phyloP scores from a whole-genome alignment of 1,140 invertebrate genomes.

The Drosophila ambigua region DNA sequence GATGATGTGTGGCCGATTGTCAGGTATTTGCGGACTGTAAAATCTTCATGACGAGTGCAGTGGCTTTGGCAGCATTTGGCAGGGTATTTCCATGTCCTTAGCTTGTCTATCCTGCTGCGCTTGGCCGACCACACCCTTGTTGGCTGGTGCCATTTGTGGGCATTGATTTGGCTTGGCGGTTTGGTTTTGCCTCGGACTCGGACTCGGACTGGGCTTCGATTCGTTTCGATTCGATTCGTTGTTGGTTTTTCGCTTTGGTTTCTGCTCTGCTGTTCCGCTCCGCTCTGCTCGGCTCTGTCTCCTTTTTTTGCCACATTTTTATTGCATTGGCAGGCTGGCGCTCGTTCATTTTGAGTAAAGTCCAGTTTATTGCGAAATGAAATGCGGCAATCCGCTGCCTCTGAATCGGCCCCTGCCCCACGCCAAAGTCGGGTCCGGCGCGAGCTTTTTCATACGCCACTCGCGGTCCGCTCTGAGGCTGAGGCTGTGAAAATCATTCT shows the following conservation, averaged over 20 bases:
- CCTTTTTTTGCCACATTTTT: conserved; percentile 46
- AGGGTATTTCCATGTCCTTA: conserved; percentile 13
- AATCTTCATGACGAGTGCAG: too few species aligned
- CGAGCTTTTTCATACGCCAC: conserved; percentile 5
- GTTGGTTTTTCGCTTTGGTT: conserved; percentile 50
- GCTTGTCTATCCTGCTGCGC: conserved; percentile 25
- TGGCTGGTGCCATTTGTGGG: conserved; percentile 60
- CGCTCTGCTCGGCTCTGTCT: conserved; percentile 7
- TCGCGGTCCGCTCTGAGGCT: neutral
- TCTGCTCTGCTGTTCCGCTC: conserved; percentile 7
- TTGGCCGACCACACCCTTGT: conserved; percentile 37
- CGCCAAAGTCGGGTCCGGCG: conserved; percentile 14
- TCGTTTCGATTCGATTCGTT: conserved; percentile 47
- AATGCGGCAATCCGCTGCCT: conserved; percentile 42
- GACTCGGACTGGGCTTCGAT: conserved; percentile 11
- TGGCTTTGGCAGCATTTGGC: neutral
- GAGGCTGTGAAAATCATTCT: conserved; percentile 4
- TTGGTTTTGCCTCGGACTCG: conserved; percentile 14
- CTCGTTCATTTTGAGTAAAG: conserved; percentile 49
- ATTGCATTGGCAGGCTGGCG: conserved; percentile 41
- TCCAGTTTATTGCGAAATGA: conserved; percentile 64
- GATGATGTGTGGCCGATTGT: too few species aligned
- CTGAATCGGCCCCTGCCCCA: neutral
- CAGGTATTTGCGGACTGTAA: too few species aligned
- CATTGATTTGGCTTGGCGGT: conserved; percentile 74